These are phyloP conservation scores for Bagarius yarrelli DNA, from an alignment of 2,113 vertebrate genomes.

Conservation along the genomic window DNA sequence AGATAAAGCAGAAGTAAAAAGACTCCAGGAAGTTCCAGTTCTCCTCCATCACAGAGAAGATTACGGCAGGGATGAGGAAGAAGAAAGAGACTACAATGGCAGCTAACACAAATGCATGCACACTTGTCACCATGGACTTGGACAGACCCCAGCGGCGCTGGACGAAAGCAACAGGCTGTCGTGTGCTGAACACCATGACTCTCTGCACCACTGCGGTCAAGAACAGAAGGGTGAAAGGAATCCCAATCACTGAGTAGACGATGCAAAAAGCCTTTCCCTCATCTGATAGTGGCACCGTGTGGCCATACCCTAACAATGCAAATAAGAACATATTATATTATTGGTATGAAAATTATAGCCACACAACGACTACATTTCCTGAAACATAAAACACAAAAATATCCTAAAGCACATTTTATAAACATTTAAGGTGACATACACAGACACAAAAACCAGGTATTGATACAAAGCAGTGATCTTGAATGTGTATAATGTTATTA, in stretches of 20 bases:
- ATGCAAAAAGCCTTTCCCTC: constrained; percentile 95
- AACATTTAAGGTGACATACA: not conserved
- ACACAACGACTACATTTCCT: not conserved
- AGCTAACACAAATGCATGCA: constrained; percentile 77
- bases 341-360: not conserved
- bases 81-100: constrained; percentile 71
- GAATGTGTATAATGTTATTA: not conserved
- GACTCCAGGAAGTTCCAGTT: constrained; percentile 96
- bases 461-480: not conserved
- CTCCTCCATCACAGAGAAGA: constrained; percentile 82
- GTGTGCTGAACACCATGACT: constrained; percentile 77
- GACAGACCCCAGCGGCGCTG: constrained; percentile 85
- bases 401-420: not conserved
- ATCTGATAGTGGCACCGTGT: constrained; percentile 91
- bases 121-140: constrained; percentile 74
- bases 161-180: constrained; percentile 80
- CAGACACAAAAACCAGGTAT: not conserved
- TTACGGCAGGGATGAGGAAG: constrained; percentile 85
- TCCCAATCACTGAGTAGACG: constrained; percentile 87
- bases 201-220: constrained; percentile 88
- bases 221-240: constrained; percentile 91
- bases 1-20: constrained; percentile 98
- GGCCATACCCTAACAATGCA: constrained; percentile 84
- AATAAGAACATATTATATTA: not conserved
- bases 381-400: too few species aligned